phyloP scores from a whole-genome alignment of 2,113 vertebrate species.

The Erythrocercus mccallii region DNA sequence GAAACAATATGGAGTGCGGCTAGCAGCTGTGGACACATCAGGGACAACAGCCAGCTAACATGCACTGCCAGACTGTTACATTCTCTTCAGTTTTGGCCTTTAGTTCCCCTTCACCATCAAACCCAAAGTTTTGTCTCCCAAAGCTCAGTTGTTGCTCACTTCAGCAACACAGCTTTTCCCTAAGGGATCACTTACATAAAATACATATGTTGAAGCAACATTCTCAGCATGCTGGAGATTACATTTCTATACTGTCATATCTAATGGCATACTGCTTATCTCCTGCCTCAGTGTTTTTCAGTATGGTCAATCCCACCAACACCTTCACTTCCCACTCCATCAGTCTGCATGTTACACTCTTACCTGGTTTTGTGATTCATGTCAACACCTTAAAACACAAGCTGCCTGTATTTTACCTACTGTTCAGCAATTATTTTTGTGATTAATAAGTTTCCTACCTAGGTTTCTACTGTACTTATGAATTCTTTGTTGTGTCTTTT shows the following conservation, averaged over 20 bases:
- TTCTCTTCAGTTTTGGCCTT: neutral
- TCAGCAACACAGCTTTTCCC: neutral
- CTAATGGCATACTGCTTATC: neutral
- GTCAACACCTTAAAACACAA: neutral
- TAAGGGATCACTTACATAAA: neutral
- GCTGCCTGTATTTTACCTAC: neutral
- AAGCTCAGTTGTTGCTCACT: neutral
- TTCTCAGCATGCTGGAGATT: neutral
- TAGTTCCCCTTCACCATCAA: neutral
- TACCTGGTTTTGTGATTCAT: neutral
- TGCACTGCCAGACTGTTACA: conserved; percentile 73
- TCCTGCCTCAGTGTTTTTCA: neutral
- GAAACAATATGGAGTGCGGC: conserved; percentile 70
- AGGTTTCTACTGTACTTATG: neutral
- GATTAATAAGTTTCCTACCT: neutral
- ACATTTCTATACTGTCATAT: neutral
- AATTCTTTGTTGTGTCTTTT: neutral
- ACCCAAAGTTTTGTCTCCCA: neutral
- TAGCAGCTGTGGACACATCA: conserved; percentile 65
- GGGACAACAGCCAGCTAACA: conserved; percentile 75
- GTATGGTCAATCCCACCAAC: neutral
- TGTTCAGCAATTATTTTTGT: neutral
- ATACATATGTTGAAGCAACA: neutral
- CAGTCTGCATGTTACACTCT: rapidly evolving
- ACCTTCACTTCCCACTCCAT: neutral